Conservation (phyloP, 2,888 invertebrate genomes). For the Eristalinus sepulchralis region DNA sequence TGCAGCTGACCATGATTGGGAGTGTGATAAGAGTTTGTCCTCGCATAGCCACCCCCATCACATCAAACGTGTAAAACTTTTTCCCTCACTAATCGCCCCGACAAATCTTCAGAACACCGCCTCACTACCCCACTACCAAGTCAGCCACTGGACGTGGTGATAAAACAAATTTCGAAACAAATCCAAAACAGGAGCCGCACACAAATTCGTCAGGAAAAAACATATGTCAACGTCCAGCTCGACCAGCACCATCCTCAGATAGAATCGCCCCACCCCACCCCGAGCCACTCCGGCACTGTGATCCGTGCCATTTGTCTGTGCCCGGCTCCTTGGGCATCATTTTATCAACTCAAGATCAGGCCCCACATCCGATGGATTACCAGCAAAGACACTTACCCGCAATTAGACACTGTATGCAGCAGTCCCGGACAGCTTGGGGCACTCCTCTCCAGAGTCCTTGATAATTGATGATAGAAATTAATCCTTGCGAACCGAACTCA, state of each 20-base stretch:
- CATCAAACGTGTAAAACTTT: not conserved
- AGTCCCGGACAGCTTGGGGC: conserved; percentile 32
- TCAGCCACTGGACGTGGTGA: not conserved
- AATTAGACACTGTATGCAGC: conserved; percentile 50
- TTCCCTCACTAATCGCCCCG: not conserved
- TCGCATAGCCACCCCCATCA: not conserved
- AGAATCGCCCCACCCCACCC: not conserved
- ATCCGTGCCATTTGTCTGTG: conserved; percentile 8
- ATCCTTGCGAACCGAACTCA: conserved; percentile 38
- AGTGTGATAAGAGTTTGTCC: not conserved
- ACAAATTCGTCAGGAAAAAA: conserved; percentile 38
- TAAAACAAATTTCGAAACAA: not conserved
- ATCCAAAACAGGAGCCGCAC: conserved; percentile 1
- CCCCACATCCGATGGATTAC: conserved; percentile 49
- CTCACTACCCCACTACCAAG: not conserved
- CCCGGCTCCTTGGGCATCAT: conserved; percentile 28
- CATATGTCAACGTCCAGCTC: conserved; percentile 47
- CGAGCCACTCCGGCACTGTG: not conserved
- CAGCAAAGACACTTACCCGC: conserved; percentile 65
- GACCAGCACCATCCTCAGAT: not conserved
- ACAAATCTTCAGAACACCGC: not conserved
- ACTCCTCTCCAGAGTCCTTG: conserved; percentile 53
- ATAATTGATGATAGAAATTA: conserved; percentile 66
- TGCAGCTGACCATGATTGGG: not conserved
- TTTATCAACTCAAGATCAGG: conserved; percentile 52